Evolutionary conservation across 2,113 vertebrate species (phyloP).

Genomic region (Lampris megalopsis): DNA sequence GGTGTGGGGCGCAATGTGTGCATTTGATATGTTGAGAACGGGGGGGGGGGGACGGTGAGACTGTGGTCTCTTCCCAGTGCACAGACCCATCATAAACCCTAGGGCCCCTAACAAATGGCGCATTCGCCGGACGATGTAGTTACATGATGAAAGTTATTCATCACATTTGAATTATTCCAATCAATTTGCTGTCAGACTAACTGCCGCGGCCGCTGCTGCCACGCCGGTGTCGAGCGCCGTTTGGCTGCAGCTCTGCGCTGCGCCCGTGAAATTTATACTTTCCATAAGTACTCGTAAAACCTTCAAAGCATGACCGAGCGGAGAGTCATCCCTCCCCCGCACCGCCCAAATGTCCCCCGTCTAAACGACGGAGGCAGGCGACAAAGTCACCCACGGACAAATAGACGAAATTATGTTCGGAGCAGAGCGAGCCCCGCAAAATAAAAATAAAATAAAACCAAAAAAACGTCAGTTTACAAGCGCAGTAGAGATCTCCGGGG

Average conservation of each 20-base stretch:
- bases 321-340: slow-evolving; percentile 45
- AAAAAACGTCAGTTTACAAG: slow-evolving; percentile 42
- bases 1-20: slow-evolving; percentile 67
- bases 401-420: slow-evolving; percentile 67
- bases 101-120: slow-evolving; percentile 63
- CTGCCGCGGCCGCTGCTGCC: slow-evolving; percentile 90
- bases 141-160: slow-evolving; percentile 95
- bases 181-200: slow-evolving; percentile 97
- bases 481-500: slow-evolving; percentile 59
- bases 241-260: slow-evolving; percentile 88
- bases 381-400: slow-evolving; percentile 65
- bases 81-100: slow-evolving; percentile 70
- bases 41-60: too few species aligned
- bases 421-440: slow-evolving; percentile 31
- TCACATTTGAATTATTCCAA: slow-evolving; percentile 97
- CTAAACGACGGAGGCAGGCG: slow-evolving; percentile 48
- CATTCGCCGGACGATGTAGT: slow-evolving; percentile 66
- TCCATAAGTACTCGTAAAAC: slow-evolving; percentile 84
- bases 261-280: slow-evolving; percentile 81
- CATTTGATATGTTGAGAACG: slow-evolving; percentile 48
- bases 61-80: slow-evolving; percentile 64
- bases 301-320: slow-evolving; percentile 91
- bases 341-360: slow-evolving; percentile 30
- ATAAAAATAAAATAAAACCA: slow-evolving; percentile 15
- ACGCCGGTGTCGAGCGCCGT: slow-evolving; percentile 87